A percentile compares a stretch with the other conserved stretches of the same genome.
Evolutionary conservation across 23 tunicate species (phyloP).

Genomic region (Pegea sp.): DNA sequence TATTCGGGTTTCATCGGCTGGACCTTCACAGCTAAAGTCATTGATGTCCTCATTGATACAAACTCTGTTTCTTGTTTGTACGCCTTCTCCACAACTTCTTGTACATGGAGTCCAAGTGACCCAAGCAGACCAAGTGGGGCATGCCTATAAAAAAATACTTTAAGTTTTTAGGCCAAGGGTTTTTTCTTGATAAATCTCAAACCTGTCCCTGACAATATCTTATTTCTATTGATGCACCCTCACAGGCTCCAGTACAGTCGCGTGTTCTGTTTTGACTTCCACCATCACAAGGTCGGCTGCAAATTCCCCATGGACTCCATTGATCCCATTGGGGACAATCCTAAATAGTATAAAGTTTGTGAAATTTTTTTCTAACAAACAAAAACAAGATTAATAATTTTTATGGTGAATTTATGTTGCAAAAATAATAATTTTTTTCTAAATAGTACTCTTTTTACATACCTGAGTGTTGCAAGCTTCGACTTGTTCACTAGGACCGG

Average conservation of each 20-base stretch:
- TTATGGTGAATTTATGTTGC: too few relatives aligned
- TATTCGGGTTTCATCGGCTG: slow-evolving; percentile 5
- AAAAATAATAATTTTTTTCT: too few relatives aligned
- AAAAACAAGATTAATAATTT: not conserved
- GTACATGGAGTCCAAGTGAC: slow-evolving; percentile 7
- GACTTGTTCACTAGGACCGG: not conserved
- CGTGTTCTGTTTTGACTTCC: slow-evolving; percentile 14
- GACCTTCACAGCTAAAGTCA: slow-evolving; percentile 18
- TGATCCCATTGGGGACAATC: slow-evolving; percentile 15
- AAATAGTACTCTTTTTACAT: too few relatives aligned
- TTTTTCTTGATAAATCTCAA: not conserved
- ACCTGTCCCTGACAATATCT: slow-evolving; percentile 34
- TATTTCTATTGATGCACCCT: slow-evolving; percentile 6
- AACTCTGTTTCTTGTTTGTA: slow-evolving; percentile 13
- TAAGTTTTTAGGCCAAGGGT: not conserved
- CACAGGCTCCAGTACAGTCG: slow-evolving; percentile 26
- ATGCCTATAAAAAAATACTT: slow-evolving; percentile 4
- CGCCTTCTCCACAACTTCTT: slow-evolving; percentile 29
- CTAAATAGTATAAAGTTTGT: not conserved
- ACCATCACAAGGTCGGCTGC: slow-evolving; percentile 35
- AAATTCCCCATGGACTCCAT: slow-evolving; percentile 42
- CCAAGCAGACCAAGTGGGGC: slow-evolving; percentile 39
- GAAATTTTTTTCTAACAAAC: not conserved
- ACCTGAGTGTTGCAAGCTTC: too few relatives aligned
- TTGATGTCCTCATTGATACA: slow-evolving; percentile 15